These are phyloP conservation scores for Andrena haemorrhoa DNA, from an alignment of 2,888 invertebrate species.

Conservation along the genomic window DNA sequence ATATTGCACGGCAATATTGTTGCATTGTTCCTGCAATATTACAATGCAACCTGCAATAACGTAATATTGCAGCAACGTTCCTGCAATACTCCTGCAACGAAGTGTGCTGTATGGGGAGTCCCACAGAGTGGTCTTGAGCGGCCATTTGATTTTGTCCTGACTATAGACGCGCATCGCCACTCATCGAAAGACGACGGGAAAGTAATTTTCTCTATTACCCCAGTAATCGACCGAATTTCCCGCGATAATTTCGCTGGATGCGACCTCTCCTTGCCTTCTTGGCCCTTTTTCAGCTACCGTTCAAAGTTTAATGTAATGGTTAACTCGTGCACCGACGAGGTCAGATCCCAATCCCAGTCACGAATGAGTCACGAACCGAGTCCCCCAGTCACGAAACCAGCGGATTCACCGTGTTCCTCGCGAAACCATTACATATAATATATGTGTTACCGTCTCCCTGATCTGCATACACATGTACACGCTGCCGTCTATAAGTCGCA, in stretches of 20 bases:
- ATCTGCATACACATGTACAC: not conserved
- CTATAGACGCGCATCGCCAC: constrained; percentile 21
- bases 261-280: constrained; percentile 55
- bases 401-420: constrained; percentile 53
- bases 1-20: too few species aligned
- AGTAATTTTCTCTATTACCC: constrained; percentile 50
- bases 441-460: constrained; percentile 24
- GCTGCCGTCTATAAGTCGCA: not conserved
- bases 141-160: not conserved
- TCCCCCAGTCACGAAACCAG: constrained; percentile 74
- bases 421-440: constrained; percentile 42
- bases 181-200: constrained; percentile 13
- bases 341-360: constrained; percentile 79
- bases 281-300: constrained; percentile 67
- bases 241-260: constrained; percentile 57
- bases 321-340: constrained; percentile 78
- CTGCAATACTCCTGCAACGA: too few species aligned
- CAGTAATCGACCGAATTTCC: constrained; percentile 33
- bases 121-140: not conserved
- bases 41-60: too few species aligned
- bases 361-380: constrained; percentile 77
- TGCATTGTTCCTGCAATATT: too few species aligned
- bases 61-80: too few species aligned
- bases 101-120: not conserved
- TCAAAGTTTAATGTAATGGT: constrained; percentile 78